Percentiles rank a stretch among this genome's conserved stretches.
Evolutionary conservation across 2,113 vertebrate genomes (phyloP).

Genomic region (Myotis lucifugus): DNA sequence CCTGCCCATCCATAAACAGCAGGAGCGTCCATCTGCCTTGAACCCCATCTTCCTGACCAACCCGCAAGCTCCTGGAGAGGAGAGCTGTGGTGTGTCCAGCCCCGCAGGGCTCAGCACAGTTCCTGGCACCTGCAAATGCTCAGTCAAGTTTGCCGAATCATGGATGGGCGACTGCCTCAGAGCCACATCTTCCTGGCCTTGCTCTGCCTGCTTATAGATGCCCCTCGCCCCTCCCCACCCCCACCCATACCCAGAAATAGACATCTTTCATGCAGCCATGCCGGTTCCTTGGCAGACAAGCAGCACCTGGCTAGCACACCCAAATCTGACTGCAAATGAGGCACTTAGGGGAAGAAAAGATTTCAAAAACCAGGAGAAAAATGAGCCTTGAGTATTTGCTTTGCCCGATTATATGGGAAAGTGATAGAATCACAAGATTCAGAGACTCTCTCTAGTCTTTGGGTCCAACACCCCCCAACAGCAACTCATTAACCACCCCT

Average conservation of each 20-base stretch:
- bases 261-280: background rate
- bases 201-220: background rate
- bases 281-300: background rate
- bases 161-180: background rate
- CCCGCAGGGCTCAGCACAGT: background rate
- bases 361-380: background rate
- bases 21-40: slow-evolving; percentile 31
- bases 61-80: background rate
- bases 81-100: background rate
- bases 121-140: slow-evolving; percentile 6
- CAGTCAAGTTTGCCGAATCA: background rate
- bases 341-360: background rate
- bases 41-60: background rate
- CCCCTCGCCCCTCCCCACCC: no score
- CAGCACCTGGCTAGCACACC: background rate
- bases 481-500: background rate
- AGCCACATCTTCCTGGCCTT: background rate
- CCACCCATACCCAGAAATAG: background rate
- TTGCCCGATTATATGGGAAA: background rate
- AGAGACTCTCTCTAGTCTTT: background rate
- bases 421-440: background rate
- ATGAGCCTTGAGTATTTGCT: background rate
- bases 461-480: no score
- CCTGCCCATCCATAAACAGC: background rate
- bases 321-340: slow-evolving; percentile 11